Base-by-base conservation (phyloP, 2,888 invertebrate genomes). In the Eulithis prunata region DNA sequence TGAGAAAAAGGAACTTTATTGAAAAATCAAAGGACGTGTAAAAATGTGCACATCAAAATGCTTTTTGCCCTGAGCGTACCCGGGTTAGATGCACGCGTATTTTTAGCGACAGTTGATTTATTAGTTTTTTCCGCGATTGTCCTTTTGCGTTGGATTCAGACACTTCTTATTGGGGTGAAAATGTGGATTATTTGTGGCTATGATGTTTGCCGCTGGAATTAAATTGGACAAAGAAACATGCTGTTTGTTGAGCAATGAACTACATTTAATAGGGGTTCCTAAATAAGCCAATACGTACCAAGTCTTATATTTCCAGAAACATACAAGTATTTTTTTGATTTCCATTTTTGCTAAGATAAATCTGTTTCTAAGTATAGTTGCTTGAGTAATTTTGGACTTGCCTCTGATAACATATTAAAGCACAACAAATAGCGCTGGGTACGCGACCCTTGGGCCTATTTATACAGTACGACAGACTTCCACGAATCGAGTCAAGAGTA, bases 391-490 rank as follows among this genome's bases (percentile, higher is more conserved):
- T 8, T 41, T 1, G 8, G 41, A 41, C 41, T 11, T 41, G 10
- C 8, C 41, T 41, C 41, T 41, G 32, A 32, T 32, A 32, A 32
- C 32, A 32, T 32, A 32, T 32, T 32, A 32, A 49, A 12, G 45
- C 12, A 21, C 21, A 13, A 28, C 36, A 62, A 53, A 57, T 41
- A 52, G 52, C 41, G 51, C 56, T 55, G 36, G 53, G 49, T 21
- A 49, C 47, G 56, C 14, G 51, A 71, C 72, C 73, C 74, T 76
- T 74, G 71, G 64, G 62, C 69, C 59, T 64, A 78, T 79, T 77
- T 75, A 80, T 79, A 79, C 62, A 65, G 55, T 75, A 80, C 81
- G 76, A 80, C 76, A 80, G 77, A 81, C 80, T 80, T 75, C 75
- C 71, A 66, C 72, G 80, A 77, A 77, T 36, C 58, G 55, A 67